A percentile compares a stretch with the other conserved stretches of the same genome.
Evolutionary conservation across 1,140 invertebrate species (phyloP).

Genomic region (Adelges cooleyi): DNA sequence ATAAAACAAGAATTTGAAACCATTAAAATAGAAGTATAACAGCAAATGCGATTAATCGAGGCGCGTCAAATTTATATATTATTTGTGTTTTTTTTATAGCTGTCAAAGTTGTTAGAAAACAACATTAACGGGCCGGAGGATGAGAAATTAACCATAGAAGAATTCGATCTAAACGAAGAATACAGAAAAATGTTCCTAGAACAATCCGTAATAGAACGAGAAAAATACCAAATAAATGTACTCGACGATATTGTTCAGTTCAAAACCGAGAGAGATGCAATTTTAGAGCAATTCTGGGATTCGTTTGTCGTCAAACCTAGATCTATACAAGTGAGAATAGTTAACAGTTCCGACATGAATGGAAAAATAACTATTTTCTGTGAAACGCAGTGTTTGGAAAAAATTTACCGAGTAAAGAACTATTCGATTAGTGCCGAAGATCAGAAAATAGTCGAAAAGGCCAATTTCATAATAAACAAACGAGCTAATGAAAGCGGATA

Average conservation of each 20-base stretch:
- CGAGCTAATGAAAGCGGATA: no score
- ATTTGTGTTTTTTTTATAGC: slow-evolving; percentile 5
- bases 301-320: slow-evolving; percentile 20
- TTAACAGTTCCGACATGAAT: no score
- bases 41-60: no score
- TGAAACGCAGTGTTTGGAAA: background rate
- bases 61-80: no score
- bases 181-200: background rate
- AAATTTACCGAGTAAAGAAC: background rate
- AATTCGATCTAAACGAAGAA: slow-evolving; percentile 30
- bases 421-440: background rate
- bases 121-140: slow-evolving; percentile 25
- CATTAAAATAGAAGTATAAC: slow-evolving; percentile 29
- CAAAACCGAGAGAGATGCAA: slow-evolving; percentile 16
- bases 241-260: background rate
- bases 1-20: slow-evolving; percentile 15
- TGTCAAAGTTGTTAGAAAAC: slow-evolving; percentile 19
- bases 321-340: slow-evolving; percentile 24
- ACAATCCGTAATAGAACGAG: slow-evolving; percentile 18
- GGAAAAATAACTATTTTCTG: no score
- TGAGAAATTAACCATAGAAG: slow-evolving; percentile 28
- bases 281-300: slow-evolving; percentile 30
- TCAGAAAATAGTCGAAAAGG: background rate
- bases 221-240: background rate
- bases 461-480: slow-evolving; percentile 5